Evolutionary conservation across 2,797 vertebrate genomes (phyloP).

Genomic region (Betta splendens): DNA sequence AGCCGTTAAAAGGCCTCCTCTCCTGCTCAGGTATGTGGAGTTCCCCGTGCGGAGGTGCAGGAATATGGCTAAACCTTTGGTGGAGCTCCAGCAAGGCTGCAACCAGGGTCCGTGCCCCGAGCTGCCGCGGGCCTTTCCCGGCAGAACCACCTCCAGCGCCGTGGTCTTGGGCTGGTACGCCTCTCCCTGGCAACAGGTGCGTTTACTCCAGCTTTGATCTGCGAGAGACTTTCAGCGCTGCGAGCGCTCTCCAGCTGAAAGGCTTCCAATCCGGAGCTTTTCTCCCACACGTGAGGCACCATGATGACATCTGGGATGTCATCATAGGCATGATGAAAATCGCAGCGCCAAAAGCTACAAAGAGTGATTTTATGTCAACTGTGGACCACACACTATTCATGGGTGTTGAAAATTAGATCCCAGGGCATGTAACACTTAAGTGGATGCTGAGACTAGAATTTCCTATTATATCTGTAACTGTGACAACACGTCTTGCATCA

Average conservation of each 20-base stretch:
- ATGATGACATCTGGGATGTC: neutral
- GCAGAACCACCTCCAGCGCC: slow-evolving; percentile 54
- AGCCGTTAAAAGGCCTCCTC: slow-evolving; percentile 6
- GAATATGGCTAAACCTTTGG: slow-evolving; percentile 83
- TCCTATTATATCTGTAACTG: neutral
- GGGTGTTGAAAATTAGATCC: slow-evolving; percentile 12
- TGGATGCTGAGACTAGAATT: neutral
- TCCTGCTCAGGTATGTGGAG: slow-evolving; percentile 75
- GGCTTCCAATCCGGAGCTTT: slow-evolving; percentile 7
- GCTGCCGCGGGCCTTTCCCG: slow-evolving; percentile 47
- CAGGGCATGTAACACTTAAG: neutral
- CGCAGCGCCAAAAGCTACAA: neutral
- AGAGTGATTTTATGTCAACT: neutral
- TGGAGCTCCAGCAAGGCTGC: slow-evolving; percentile 88
- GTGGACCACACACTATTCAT: neutral
- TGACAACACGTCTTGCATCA: slow-evolving; percentile 4
- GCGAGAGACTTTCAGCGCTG: slow-evolving; percentile 12
- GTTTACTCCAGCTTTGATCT: slow-evolving; percentile 13
- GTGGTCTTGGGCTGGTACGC: slow-evolving; percentile 88
- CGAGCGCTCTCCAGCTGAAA: slow-evolving; percentile 13
- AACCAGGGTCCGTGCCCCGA: slow-evolving; percentile 81
- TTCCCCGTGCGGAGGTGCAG: slow-evolving; percentile 91
- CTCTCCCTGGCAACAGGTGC: slow-evolving; percentile 95
- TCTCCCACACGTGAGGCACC: neutral
- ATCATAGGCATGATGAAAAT: too few relatives aligned